A percentile compares a stretch with the other conserved stretches of the same genome.
phyloP scores from a whole-genome alignment of 2,888 invertebrate genomes.

The Tribolium freemani region DNA sequence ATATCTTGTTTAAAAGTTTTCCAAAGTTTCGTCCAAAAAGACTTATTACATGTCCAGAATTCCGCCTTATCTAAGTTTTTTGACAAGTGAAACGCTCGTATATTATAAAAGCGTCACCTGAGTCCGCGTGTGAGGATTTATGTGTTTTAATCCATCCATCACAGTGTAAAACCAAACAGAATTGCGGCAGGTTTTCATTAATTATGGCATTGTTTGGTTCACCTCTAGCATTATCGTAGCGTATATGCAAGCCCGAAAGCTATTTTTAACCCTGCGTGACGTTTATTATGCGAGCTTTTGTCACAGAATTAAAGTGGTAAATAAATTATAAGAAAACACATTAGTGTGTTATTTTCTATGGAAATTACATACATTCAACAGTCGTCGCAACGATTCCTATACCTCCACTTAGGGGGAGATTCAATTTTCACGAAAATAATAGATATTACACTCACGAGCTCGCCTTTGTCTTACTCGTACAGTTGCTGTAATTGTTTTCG shows the following conservation, averaged over 20 bases:
- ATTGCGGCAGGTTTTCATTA: constrained; percentile 35
- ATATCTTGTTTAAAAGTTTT: constrained; percentile 1
- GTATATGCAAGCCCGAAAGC: constrained; percentile 4
- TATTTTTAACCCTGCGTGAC: constrained; percentile 41
- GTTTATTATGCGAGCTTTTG: constrained; percentile 40
- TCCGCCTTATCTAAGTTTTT: constrained; percentile 22
- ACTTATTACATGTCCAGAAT: constrained; percentile 19
- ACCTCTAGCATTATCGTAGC: constrained; percentile 18
- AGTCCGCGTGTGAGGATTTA: constrained; percentile 13
- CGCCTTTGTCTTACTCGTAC: neutral
- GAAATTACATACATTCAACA: constrained; percentile 25
- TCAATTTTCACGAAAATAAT: constrained; percentile 21
- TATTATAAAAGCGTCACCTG: constrained; percentile 9
- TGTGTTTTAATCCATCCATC: constrained; percentile 31
- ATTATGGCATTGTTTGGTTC: constrained; percentile 33
- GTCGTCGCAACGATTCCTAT: constrained; percentile 7
- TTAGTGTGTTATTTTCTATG: constrained; percentile 32
- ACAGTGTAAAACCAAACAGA: constrained; percentile 31
- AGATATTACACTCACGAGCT: neutral
- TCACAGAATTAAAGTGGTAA: constrained; percentile 38
- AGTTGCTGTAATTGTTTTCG: constrained; percentile 12
- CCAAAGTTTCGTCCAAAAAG: neutral
- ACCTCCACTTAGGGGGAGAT: neutral
- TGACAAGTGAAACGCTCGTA: constrained; percentile 23
- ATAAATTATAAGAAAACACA: constrained; percentile 41